Evolutionary conservation across 2,797 vertebrate species (phyloP), one percentile per base, ranked within the genome.

Genomic region (Malacoctenus gilli): DNA sequence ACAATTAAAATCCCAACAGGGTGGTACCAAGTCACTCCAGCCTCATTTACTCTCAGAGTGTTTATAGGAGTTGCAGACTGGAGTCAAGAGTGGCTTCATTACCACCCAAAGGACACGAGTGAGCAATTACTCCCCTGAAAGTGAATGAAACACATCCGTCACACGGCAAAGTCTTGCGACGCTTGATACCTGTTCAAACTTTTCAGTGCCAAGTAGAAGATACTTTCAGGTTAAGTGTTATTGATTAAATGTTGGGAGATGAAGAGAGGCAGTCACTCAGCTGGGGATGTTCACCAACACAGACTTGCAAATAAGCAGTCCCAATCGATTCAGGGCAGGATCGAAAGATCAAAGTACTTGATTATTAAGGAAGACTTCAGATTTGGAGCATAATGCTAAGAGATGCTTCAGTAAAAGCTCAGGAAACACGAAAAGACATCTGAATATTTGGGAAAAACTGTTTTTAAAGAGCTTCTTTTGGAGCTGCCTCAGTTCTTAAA

Each of bases 1-100:
- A 65, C 85, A 85, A 87, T 91, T 89, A 91, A 75, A 82, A 59
- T 43, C 62, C 62, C 57, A 79, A 82, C 73, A 67, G 21, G 70
- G 77, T 58, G 76, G 68, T 80, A 80, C 67, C 63, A 20, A 37
- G 59, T 71, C 51, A 18, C 59, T 21, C 31, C 38, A 46, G 63
- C 75, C 81, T 71, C 44, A 85, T 81, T 80, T 49, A 72, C 49
- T 50, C 55, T n/a, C 8, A 63, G 58, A 68, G 54, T 77, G 76
- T 88, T 83, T 79, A 75, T 75, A 32, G 50, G 70, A 65, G 28
- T 63, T 57, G 78, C 46, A 59, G 46, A 51, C 20, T 68, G 0
- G 13, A 64, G 57, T 46, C 37, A 21, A 47, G 57, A 60, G 34
- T 44, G 68, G 65, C 63, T 80, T 77, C 2, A 74, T 83, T 72